Evolutionary conservation across 1,140 invertebrate species (phyloP).

Genomic region (Trichoplusia ni): DNA sequence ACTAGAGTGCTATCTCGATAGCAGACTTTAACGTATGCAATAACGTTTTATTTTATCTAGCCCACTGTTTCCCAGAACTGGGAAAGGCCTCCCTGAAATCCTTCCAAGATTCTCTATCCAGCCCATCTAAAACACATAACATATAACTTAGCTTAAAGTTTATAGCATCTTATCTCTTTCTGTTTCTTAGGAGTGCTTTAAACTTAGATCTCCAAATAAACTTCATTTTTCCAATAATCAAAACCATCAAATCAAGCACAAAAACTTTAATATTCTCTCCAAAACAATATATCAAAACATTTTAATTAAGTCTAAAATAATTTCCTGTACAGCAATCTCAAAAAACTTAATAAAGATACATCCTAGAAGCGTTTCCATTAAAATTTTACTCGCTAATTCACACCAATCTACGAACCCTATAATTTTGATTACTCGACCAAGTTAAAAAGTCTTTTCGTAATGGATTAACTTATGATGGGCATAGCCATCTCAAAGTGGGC

Average conservation of each 20-base stretch:
- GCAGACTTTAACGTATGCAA: too few species aligned
- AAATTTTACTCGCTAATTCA: slow-evolving; percentile 67
- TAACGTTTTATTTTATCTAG: too few species aligned
- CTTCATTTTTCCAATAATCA: neutral
- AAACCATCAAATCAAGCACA: neutral
- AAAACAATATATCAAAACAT: slow-evolving; percentile 20
- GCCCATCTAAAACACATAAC: too few species aligned
- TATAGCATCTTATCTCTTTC: too few species aligned
- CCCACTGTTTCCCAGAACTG: too few species aligned
- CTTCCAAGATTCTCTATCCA: too few species aligned
- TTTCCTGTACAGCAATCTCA: slow-evolving; percentile 35
- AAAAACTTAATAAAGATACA: slow-evolving; percentile 37
- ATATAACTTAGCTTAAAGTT: too few species aligned
- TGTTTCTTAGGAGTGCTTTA: too few species aligned
- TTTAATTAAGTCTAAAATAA: slow-evolving; percentile 31
- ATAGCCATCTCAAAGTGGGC: slow-evolving; percentile 48
- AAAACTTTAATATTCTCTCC: slow-evolving; percentile 1
- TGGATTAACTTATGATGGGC: slow-evolving; percentile 23
- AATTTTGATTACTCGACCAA: slow-evolving; percentile 50
- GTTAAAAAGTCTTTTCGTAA: slow-evolving; percentile 48
- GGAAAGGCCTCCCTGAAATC: too few species aligned
- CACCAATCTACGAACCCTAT: slow-evolving; percentile 53
- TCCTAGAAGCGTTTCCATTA: slow-evolving; percentile 56
- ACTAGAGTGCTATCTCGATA: too few species aligned
- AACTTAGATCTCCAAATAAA: too few species aligned